Base-by-base conservation (phyloP, 2,113 vertebrate genomes). In the Rhinolophus ferrumequinum region DNA sequence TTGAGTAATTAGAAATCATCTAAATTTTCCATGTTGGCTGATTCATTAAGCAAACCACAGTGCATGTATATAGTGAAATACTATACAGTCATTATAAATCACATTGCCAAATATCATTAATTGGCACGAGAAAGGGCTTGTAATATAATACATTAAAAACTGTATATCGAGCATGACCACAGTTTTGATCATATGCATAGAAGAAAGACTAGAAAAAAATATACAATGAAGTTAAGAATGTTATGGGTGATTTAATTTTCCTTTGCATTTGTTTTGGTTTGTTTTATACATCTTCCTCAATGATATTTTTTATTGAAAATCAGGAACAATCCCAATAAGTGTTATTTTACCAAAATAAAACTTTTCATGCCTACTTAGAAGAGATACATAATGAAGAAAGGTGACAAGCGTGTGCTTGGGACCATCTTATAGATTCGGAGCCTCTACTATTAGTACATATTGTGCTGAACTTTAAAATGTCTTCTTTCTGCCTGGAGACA, bases 241-340 rank as follows among this genome's bases (percentile, higher is more conserved):
- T 92, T 96, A 96, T 97, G 77, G 91, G 56, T 97, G 95, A 97
- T 95, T 97, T 97, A 96, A 60, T 97, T 97, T 98, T 91, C 94
- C 64, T 93, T 97, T 96, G 85, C 12, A 33, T 93, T n/a, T 77
- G 41, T 89, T 85, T 94, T 70, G 26, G 4, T 86, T 30, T 83
- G 12, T 80, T 91, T 83, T 84, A n/a, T 41, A 85, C 24, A 6
- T 85, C 80, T 80, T 83, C 8, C 77, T 95, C 21, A 87, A 26
- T 89, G 88, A 12, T 35, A 94, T 60, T 86, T 95, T 90, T 7
- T n/a, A 19, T 35, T 47, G 52, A n/a, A 52, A 94, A 76, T 79
- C 8, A 8, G n/a, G 22, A 88, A 85, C 6, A 56, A 73, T 77
- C 7, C 10, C 44, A 66, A 30, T 86, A 76, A 77, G 41, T 64